phyloP scores from a whole-genome alignment of 2,113 vertebrate genomes.

The Paramormyrops kingsleyae region DNA sequence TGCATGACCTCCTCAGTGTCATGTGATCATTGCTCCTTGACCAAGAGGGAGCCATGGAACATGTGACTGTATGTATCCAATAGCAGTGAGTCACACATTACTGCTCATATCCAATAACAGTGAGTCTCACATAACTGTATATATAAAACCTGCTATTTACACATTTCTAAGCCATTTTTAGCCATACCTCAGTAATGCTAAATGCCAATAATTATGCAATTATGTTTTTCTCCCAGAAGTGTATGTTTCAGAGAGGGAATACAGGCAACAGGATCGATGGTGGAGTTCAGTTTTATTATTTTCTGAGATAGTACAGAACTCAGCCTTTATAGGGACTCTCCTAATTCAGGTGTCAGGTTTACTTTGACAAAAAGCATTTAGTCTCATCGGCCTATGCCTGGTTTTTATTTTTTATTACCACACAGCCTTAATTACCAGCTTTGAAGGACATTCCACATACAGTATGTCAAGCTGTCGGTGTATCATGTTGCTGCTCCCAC shows the following conservation, averaged over 20 bases:
- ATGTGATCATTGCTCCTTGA: not conserved
- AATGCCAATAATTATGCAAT: not conserved
- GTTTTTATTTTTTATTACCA: not conserved
- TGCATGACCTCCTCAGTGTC: not conserved
- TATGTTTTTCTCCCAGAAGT: not conserved
- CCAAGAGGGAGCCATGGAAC: not conserved
- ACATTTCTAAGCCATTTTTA: not conserved
- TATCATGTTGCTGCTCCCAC: too few species aligned
- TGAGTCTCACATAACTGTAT: not conserved
- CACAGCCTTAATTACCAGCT: not conserved
- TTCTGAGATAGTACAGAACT: not conserved
- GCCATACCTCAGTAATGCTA: not conserved
- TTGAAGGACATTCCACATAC: not conserved
- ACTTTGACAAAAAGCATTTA: not conserved
- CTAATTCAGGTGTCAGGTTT: not conserved
- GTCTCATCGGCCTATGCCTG: not conserved
- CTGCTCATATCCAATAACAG: not conserved
- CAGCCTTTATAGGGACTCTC: not conserved
- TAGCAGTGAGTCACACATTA: not conserved
- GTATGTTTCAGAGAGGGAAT: not conserved
- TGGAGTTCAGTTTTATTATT: not conserved
- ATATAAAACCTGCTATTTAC: not conserved
- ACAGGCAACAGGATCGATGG: not conserved
- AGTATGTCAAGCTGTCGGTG: not conserved
- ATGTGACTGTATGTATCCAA: not conserved